These are phyloP conservation scores for Oryzias melastigma DNA, from an alignment of 2,113 vertebrate species.

Conservation along the genomic window DNA sequence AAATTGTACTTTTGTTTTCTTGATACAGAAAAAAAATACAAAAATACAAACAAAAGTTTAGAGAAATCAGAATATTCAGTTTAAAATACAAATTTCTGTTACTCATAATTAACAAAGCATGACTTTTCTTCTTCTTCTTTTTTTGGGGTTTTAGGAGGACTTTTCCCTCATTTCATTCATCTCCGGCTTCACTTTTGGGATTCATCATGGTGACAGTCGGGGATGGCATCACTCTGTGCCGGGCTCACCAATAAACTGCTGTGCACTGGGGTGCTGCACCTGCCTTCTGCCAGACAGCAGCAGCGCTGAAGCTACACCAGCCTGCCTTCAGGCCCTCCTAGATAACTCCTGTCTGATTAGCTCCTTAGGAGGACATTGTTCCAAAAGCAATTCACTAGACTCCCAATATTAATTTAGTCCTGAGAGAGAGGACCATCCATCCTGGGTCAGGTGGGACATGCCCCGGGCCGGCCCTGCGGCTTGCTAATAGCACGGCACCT, in stretches of 20 bases:
- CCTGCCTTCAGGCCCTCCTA: slow-evolving; percentile 65
- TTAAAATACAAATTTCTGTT: no score
- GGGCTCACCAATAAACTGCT: slow-evolving; percentile 41
- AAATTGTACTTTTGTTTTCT: no score
- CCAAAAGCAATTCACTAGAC: slow-evolving; percentile 77
- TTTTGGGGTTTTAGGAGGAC: no score
- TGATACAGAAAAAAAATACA: no score
- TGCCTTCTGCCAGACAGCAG: slow-evolving; percentile 56
- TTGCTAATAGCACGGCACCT: slow-evolving; percentile 74
- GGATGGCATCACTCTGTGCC: slow-evolving; percentile 19
- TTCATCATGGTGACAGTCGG: slow-evolving; percentile 30
- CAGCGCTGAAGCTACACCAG: slow-evolving; percentile 48
- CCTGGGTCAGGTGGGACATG: slow-evolving; percentile 56
- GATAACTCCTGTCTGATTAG: slow-evolving; percentile 76
- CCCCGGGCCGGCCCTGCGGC: slow-evolving; percentile 63
- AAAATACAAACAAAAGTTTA: no score
- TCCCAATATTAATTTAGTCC: slow-evolving; percentile 80
- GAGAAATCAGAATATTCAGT: no score
- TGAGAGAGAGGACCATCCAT: slow-evolving; percentile 75
- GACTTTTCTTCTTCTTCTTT: no score
- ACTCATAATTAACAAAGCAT: no score
- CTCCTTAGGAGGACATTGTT: slow-evolving; percentile 76
- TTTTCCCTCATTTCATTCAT: no score
- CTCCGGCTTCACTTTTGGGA: slow-evolving; percentile 18
- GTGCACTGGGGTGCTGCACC: slow-evolving; percentile 50